Evolutionary conservation across 1,140 invertebrate species (phyloP).

Genomic region (Drosophila eugracilis): DNA sequence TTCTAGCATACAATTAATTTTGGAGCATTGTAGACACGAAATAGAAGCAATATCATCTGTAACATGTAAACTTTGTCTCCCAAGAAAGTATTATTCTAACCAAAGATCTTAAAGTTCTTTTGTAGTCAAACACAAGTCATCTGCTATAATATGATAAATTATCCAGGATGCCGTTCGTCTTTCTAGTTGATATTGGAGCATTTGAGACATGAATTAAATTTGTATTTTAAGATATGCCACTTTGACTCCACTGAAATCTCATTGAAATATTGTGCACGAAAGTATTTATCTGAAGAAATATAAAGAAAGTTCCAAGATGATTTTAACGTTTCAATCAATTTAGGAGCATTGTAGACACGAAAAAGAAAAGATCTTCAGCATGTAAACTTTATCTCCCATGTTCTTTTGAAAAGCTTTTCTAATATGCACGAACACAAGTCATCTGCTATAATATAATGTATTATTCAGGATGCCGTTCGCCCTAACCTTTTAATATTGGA

Average conservation of each 20-base stretch:
- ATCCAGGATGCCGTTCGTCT: constrained; percentile 63
- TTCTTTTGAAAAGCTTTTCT: background rate
- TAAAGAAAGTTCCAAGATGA: constrained; percentile 39
- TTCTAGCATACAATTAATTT: background rate
- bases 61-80: constrained; percentile 5
- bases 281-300: constrained; percentile 47
- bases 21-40: constrained; percentile 5
- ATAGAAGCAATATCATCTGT: background rate
- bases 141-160: constrained; percentile 41
- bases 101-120: background rate
- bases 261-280: constrained; percentile 20
- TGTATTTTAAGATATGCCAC: constrained; percentile 30
- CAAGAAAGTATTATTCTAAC: background rate
- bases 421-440: background rate
- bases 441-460: constrained; percentile 38
- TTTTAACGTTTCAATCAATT: constrained; percentile 9
- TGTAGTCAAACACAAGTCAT: constrained; percentile 1
- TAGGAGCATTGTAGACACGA: constrained; percentile 66
- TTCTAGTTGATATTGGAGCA: constrained; percentile 47
- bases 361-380: background rate
- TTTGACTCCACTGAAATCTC: constrained; percentile 41
- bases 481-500: constrained; percentile 40
- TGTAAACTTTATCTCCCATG: constrained; percentile 60
- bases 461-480: constrained; percentile 65
- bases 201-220: constrained; percentile 53